Evolutionary conservation across 2,113 vertebrate species (phyloP).

Genomic region (Scytalopus superciliaris): DNA sequence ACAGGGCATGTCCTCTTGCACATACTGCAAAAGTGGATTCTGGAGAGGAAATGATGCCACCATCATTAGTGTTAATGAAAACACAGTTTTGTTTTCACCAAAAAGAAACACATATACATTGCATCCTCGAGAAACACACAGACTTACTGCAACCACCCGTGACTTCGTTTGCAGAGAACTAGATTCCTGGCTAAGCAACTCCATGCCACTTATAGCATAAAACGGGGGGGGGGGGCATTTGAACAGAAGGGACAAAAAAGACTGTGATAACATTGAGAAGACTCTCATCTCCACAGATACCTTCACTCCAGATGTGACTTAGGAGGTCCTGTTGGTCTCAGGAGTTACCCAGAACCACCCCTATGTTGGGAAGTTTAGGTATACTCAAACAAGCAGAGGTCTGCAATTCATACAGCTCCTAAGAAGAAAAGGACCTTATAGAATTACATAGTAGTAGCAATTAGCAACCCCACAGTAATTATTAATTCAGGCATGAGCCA

Average conservation of each 20-base stretch:
- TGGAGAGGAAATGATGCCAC: not conserved
- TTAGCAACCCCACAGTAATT: not conserved
- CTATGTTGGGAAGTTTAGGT: not conserved
- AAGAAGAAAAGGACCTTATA: not conserved
- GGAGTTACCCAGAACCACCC: not conserved
- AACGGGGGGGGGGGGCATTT: not conserved
- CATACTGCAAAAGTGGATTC: fast-evolving
- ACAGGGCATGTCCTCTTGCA: not conserved
- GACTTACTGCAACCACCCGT: not conserved
- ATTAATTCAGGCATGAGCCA: not conserved
- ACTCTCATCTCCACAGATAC: not conserved
- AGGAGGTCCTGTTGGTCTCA: not conserved
- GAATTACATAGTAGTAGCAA: not conserved
- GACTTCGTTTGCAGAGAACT: not conserved
- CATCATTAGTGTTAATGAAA: not conserved
- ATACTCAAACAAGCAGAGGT: not conserved
- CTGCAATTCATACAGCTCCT: not conserved
- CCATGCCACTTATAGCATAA: not conserved
- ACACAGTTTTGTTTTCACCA: not conserved
- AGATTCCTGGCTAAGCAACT: not conserved
- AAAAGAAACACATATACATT: fast-evolving
- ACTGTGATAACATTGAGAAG: not conserved
- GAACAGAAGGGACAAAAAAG: not conserved
- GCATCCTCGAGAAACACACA: not conserved
- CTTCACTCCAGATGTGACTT: not conserved